These are phyloP conservation scores for Nerophis lumbriciformis DNA, from an alignment of 2,113 vertebrate species.

Conservation along the genomic window DNA sequence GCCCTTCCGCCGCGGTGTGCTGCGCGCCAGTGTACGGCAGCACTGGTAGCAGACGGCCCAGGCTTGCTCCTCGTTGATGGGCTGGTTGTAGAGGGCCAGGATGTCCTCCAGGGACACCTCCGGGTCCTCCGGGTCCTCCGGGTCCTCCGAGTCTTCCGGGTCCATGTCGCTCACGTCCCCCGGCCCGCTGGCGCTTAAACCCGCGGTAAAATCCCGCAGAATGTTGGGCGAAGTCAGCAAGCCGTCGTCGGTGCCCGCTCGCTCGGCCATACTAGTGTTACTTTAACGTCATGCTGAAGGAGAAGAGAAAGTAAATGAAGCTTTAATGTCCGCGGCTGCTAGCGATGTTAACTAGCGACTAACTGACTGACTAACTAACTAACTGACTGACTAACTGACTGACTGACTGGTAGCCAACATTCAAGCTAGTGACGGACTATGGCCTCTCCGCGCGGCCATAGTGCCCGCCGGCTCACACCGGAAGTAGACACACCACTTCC, in stretches of 20 bases:
- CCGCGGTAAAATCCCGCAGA: slow-evolving; percentile 41
- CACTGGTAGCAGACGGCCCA: slow-evolving; percentile 96
- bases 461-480: slow-evolving; percentile 7
- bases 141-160: slow-evolving; percentile 12
- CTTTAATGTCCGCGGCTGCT: not conserved
- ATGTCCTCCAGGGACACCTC: slow-evolving; percentile 85
- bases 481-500: not conserved
- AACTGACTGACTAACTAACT: not conserved
- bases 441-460: slow-evolving; percentile 48
- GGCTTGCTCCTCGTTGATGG: slow-evolving; percentile 95
- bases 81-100: slow-evolving; percentile 85
- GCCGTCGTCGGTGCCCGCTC: slow-evolving; percentile 54
- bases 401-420: not conserved
- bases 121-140: slow-evolving; percentile 29
- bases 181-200: slow-evolving; percentile 17
- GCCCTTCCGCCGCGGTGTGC: slow-evolving; percentile 56
- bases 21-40: slow-evolving; percentile 73
- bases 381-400: not conserved
- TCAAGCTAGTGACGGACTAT: not conserved
- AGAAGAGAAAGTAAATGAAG: not conserved
- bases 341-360: not conserved
- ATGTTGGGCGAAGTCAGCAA: slow-evolving; percentile 52
- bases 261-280: slow-evolving; percentile 63
- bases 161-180: not conserved
- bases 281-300: slow-evolving; percentile 7